Evolutionary conservation across 2,797 vertebrate species (phyloP).

Genomic region (Heteromormyrus szaboi): DNA sequence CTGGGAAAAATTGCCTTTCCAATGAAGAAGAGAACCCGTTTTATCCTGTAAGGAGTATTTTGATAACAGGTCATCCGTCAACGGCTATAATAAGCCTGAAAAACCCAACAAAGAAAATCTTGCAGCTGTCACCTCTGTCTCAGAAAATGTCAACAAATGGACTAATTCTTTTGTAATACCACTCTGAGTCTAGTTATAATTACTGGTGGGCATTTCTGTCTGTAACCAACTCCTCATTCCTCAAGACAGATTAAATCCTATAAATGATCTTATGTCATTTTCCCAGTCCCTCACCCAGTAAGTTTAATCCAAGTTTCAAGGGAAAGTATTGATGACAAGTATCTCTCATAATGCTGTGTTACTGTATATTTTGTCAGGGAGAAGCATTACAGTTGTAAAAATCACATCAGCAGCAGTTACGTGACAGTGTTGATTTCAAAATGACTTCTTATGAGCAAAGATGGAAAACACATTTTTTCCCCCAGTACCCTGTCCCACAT

Average conservation of each 20-base stretch:
- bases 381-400: not conserved
- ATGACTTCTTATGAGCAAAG: conserved; percentile 5
- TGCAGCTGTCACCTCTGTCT: conserved; percentile 16
- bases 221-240: conserved; percentile 45
- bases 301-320: not conserved
- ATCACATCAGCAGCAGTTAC: conserved; percentile 33
- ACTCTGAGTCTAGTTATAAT: conserved; percentile 38
- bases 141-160: conserved; percentile 24
- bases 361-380: not conserved
- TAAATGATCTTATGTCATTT: not conserved
- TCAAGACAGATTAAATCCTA: not conserved
- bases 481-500: not conserved
- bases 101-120: conserved; percentile 30
- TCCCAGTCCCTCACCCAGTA: not conserved
- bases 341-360: not conserved
- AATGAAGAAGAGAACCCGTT: conserved; percentile 33
- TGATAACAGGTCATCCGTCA: conserved; percentile 48
- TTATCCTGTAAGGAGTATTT: conserved; percentile 37
- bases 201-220: conserved; percentile 51
- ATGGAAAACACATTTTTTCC: not conserved
- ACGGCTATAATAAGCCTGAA: conserved; percentile 15
- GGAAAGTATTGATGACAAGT: not conserved
- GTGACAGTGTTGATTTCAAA: conserved; percentile 38
- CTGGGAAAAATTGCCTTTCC: conserved; percentile 34
- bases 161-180: not conserved